Conservation (phyloP, 2,888 invertebrate genomes). For the Nomada ferruginata region DNA sequence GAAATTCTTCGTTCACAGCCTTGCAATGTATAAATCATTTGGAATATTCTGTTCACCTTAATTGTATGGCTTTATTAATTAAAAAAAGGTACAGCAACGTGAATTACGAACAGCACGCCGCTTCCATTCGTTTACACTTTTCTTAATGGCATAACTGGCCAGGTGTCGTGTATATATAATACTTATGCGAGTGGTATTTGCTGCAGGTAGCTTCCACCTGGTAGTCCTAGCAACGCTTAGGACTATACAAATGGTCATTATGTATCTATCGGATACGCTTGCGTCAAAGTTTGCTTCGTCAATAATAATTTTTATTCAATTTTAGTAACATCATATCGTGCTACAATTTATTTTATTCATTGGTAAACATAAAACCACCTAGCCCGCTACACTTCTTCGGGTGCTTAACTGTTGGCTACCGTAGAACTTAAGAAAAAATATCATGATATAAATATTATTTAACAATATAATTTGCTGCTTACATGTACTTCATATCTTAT, state of each 20-base stretch:
- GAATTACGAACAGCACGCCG: conserved; percentile 23
- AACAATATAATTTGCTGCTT: no score
- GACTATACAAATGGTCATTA: conserved; percentile 59
- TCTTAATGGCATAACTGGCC: conserved; percentile 40
- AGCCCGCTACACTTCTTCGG: no score
- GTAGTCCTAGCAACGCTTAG: conserved; percentile 70
- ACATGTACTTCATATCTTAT: no score
- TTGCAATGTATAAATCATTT: conserved; percentile 1
- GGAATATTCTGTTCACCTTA: conserved; percentile 49
- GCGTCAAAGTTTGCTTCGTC: conserved; percentile 62
- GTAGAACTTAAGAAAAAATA: no score
- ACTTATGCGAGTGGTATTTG: conserved; percentile 34
- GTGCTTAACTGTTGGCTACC: no score
- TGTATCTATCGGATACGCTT: conserved; percentile 58
- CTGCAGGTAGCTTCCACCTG: conserved; percentile 44
- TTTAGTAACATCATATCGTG: background rate
- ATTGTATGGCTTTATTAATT: conserved; percentile 23
- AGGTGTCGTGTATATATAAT: conserved; percentile 36
- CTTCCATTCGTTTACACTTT: conserved; percentile 50
- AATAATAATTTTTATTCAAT: conserved; percentile 43
- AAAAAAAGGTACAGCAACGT: conserved; percentile 21
- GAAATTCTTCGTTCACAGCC: background rate
- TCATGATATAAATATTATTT: no score
- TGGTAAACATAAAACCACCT: background rate
- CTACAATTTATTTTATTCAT: background rate